Percentiles rank a stretch among this genome's conserved stretches.
Conservation (phyloP, 2,888 invertebrate genomes). For the Cantharis rustica region DNA sequence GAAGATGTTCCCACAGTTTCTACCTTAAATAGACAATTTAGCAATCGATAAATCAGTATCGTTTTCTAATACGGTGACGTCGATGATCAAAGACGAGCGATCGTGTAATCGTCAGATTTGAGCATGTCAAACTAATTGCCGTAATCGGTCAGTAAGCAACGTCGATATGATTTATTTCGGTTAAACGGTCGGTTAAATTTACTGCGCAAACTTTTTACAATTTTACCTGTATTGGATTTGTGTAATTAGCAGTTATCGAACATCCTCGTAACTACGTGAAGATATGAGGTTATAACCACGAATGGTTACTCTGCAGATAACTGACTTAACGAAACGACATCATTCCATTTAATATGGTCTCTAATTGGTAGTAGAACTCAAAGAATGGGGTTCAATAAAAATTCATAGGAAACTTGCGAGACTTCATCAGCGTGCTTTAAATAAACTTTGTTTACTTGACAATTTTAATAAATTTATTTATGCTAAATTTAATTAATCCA, state of each 20-base stretch:
- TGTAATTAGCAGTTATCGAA: not conserved
- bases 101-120: conserved; percentile 18
- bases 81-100: conserved; percentile 18
- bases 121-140: conserved; percentile 20
- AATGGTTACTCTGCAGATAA: conserved; percentile 18
- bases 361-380: conserved; percentile 33
- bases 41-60: conserved; percentile 18
- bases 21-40: conserved; percentile 21
- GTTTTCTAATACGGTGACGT: conserved; percentile 5
- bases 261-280: conserved; percentile 22
- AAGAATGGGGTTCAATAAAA: conserved; percentile 34
- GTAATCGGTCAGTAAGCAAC: conserved; percentile 1
- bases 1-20: conserved; percentile 19
- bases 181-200: not conserved
- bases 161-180: not conserved
- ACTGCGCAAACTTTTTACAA: not conserved
- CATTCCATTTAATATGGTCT: conserved; percentile 32
- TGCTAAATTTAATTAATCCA: not conserved
- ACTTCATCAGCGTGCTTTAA: not conserved
- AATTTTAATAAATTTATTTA: not conserved
- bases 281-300: conserved; percentile 21
- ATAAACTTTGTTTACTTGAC: not conserved
- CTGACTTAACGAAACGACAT: conserved; percentile 26
- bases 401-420: conserved; percentile 7
- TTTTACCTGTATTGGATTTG: not conserved